Evolutionary conservation across 35 echinoderm and acorn worm genomes (phyloP).

Genomic region (Stichopus chloronotus): DNA sequence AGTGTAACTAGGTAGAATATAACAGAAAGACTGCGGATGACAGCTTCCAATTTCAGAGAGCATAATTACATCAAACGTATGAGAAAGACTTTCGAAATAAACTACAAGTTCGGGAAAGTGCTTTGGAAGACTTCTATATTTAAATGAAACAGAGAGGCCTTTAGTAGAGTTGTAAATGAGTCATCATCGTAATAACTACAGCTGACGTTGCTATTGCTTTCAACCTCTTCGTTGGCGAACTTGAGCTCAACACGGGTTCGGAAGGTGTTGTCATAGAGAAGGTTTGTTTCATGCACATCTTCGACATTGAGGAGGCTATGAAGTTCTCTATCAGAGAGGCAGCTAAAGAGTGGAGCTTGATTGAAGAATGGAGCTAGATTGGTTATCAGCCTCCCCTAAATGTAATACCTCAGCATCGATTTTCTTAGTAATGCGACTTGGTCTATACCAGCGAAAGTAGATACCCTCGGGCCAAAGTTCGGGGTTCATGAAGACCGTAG

Average conservation of each 20-base stretch:
- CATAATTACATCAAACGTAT: conserved; percentile 11
- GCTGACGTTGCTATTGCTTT: neutral
- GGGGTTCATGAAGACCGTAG: conserved; percentile 10
- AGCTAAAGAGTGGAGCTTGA: neutral
- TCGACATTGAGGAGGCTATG: neutral
- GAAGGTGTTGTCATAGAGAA: neutral
- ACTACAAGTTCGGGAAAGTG: conserved; percentile 21
- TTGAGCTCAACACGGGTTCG: neutral
- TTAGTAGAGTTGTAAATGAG: too few species aligned
- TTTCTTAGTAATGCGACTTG: neutral
- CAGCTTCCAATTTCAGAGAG: conserved; percentile 26
- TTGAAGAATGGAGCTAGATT: neutral
- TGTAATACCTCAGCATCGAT: neutral
- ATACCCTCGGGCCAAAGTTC: conserved; percentile 18
- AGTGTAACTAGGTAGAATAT: neutral
- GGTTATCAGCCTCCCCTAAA: neutral
- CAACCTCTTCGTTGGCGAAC: conserved; percentile 1
- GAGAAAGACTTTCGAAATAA: conserved; percentile 7
- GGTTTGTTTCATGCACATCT: neutral
- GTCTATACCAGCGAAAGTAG: conserved; percentile 9
- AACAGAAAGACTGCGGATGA: conserved; percentile 28
- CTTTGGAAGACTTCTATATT: conserved; percentile 28
- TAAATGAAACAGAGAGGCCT: neutral
- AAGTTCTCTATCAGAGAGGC: neutral
- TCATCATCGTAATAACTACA: too few species aligned